Evolutionary conservation across 2,797 vertebrate species (phyloP).

Genomic region (Microcaecilia unicolor): DNA sequence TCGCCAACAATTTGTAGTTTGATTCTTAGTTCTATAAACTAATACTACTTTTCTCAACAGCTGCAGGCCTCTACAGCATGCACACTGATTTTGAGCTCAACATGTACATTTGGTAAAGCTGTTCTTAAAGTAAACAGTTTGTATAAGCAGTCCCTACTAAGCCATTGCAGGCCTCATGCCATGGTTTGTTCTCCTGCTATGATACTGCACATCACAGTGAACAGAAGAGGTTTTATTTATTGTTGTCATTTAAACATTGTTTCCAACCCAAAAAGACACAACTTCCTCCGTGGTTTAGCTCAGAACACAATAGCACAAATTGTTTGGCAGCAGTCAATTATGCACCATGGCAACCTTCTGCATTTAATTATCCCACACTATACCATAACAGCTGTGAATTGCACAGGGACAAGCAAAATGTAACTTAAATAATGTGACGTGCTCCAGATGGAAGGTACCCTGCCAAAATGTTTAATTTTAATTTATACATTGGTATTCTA

Average conservation of each 20-base stretch:
- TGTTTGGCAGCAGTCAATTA: conserved; percentile 45
- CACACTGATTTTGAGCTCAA: neutral
- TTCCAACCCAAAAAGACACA: conserved; percentile 14
- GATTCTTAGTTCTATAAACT: no score
- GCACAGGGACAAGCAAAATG: conserved; percentile 34
- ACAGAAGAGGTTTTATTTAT: conserved; percentile 22
- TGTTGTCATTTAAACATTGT: conserved; percentile 3
- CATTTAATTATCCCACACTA: conserved; percentile 42
- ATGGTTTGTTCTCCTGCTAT: neutral
- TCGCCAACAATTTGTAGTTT: no score
- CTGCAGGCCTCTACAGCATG: no score
- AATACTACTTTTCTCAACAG: no score
- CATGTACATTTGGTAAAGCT: neutral
- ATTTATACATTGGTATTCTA: conserved; percentile 16
- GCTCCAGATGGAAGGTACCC: conserved; percentile 35
- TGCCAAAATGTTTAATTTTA: conserved; percentile 48
- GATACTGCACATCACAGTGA: neutral
- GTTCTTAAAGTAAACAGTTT: no score
- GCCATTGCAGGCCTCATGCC: neutral
- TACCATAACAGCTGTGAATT: conserved; percentile 35
- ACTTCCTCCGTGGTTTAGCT: conserved; percentile 15
- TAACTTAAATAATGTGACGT: conserved; percentile 46
- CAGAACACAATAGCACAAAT: conserved; percentile 34
- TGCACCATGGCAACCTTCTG: conserved; percentile 46
- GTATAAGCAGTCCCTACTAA: no score